Evolutionary conservation across 1,140 invertebrate species (phyloP).

Genomic region (Sitophilus oryzae): DNA sequence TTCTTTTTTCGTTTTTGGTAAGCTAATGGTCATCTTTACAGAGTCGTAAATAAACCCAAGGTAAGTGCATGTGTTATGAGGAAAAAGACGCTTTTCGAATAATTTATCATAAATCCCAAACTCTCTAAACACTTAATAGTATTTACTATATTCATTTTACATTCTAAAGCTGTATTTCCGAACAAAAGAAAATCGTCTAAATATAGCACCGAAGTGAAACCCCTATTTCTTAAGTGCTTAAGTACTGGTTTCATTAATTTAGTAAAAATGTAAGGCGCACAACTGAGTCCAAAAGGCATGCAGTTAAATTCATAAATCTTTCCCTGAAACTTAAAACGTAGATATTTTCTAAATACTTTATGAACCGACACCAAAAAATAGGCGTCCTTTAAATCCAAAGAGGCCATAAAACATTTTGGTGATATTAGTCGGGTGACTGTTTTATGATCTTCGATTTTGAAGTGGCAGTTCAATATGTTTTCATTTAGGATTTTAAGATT

Average conservation of each 20-base stretch:
- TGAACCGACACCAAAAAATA: too few species aligned
- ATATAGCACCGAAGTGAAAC: conserved; percentile 17
- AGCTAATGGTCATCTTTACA: too few species aligned
- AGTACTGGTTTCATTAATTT: conserved; percentile 21
- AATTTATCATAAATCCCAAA: too few species aligned
- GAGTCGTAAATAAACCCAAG: too few species aligned
- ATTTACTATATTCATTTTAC: too few species aligned
- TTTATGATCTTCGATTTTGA: conserved; percentile 22
- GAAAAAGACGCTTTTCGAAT: too few species aligned
- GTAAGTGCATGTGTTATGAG: too few species aligned
- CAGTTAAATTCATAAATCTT: conserved; percentile 31
- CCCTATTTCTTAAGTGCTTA: conserved; percentile 13
- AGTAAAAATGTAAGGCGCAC: conserved; percentile 29
- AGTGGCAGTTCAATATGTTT: conserved; percentile 29
- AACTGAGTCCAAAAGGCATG: conserved; percentile 17
- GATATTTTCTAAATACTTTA: too few species aligned
- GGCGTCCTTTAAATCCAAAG: conserved; percentile 34
- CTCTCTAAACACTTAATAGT: too few species aligned
- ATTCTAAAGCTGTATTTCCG: background rate
- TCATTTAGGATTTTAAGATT: conserved; percentile 37
- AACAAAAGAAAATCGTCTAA: conserved; percentile 20
- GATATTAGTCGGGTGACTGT: conserved; percentile 20
- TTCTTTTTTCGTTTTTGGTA: too few species aligned
- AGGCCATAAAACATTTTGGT: conserved; percentile 25
- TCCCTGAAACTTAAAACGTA: conserved; percentile 28